These are phyloP conservation scores for Drosophila pectinifera DNA, from an alignment of 1,140 invertebrate genomes.

Conservation along the genomic window DNA sequence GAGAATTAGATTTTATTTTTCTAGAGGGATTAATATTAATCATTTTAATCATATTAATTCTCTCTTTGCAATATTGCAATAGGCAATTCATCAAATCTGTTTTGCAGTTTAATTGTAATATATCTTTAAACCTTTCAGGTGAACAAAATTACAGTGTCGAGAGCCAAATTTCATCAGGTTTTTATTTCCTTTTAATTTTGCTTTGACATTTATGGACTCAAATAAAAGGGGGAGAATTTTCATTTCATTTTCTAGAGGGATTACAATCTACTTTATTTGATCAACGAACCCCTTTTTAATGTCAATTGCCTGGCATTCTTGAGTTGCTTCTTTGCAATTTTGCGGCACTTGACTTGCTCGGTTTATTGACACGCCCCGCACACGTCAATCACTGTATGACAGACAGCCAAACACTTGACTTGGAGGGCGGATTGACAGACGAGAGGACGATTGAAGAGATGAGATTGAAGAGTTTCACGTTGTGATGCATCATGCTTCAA, in stretches of 20 bases:
- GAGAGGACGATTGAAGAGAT: slow-evolving; percentile 17
- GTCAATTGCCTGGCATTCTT: slow-evolving; percentile 42
- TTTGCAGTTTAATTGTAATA: not conserved
- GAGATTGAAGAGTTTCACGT: slow-evolving; percentile 14
- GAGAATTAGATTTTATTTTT: too few species aligned
- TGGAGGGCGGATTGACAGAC: slow-evolving; percentile 45
- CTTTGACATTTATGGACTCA: not conserved
- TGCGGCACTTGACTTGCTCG: slow-evolving; percentile 47
- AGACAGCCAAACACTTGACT: slow-evolving; percentile 53
- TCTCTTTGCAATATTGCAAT: slow-evolving; percentile 4
- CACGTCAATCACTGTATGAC: slow-evolving; percentile 55
- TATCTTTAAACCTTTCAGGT: not conserved
- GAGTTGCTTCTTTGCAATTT: slow-evolving; percentile 43
- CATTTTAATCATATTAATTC: too few species aligned
- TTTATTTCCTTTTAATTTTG: not conserved
- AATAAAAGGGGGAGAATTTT: not conserved
- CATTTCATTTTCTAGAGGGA: slow-evolving; percentile 15
- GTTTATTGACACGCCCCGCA: slow-evolving; percentile 57
- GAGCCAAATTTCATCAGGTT: too few species aligned
- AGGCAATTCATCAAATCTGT: slow-evolving; percentile 1
- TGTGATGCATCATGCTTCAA: slow-evolving; percentile 33
- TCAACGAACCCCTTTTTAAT: not conserved
- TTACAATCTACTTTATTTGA: slow-evolving; percentile 1
- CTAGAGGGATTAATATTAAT: too few species aligned
- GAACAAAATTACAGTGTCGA: not conserved